Evolutionary conservation across 2,888 invertebrate species (phyloP), one percentile per base, ranked within the genome.

Genomic region (Aphidoletes aphidimyza): DNA sequence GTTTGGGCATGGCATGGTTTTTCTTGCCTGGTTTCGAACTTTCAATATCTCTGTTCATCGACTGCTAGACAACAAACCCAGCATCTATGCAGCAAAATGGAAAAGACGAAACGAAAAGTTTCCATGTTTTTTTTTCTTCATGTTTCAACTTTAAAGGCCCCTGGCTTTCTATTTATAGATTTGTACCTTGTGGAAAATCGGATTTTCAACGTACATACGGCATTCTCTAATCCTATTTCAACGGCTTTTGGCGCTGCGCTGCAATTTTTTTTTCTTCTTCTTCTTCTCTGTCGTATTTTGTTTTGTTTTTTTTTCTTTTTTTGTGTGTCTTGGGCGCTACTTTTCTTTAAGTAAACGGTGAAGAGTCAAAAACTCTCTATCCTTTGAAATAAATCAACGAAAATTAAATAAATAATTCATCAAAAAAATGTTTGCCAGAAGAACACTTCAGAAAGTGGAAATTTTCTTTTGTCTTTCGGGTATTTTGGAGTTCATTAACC

Each of bases 381-480:
- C 69, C 69, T 69, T 34, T 69, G 69, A 69, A 69, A 69, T 69
- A 30, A 69, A 69, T 69, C 69, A 69, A 69, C 34, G 69, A 69
- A 69, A 69, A 69, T 69, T 54, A 69, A 69, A 69, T 69, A 69
- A 69, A 69, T 69, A 69, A 69, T 69, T 69, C 69, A 69, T 69
- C 69, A 69, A 69, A n/a, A n/a, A n/a, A n/a, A 69, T 69, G 69
- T 30, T 69, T 69, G 69, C 30, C 30, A 69, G 17, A 69, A 69
- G 69, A 69, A 69, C 69, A 69, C 69, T 30, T 69, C 69, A 30
- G 30, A 69, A 69, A n/a, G n/a, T n/a, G n/a, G 69, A 30, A 69
- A 69, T 30, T 69, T 14, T 22, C 69, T 30, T 69, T 69, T 69
- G 30, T 69, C 69, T 69, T 30, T 30, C 14, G 2, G 69, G 8